These are phyloP conservation scores for Troilus luridus DNA, from an alignment of 2,888 invertebrate species.

Conservation along the genomic window DNA sequence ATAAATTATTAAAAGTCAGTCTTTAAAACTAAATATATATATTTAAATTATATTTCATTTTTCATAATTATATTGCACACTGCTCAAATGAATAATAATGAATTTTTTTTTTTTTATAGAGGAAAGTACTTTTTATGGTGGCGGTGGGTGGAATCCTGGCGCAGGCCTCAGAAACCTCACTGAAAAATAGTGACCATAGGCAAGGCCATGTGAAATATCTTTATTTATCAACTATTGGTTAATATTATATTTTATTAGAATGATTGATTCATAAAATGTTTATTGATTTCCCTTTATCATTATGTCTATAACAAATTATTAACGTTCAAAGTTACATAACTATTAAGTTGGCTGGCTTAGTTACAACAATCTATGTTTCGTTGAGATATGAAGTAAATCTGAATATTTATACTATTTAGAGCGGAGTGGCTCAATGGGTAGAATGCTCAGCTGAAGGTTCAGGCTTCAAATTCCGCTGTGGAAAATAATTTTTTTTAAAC, in stretches of 20 bases:
- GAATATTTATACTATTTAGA: neutral
- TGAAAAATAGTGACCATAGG: neutral
- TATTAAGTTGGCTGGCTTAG: neutral
- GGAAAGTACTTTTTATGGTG: conserved; percentile 64
- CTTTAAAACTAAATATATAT: too few species aligned
- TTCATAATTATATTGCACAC: too few species aligned
- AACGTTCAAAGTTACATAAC: neutral
- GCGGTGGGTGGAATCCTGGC: conserved; percentile 59
- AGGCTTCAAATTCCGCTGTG: too few species aligned
- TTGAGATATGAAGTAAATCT: neutral
- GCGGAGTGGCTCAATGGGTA: too few species aligned
- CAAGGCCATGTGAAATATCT: neutral
- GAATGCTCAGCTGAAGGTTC: too few species aligned
- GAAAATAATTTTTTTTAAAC: too few species aligned
- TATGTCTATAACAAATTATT: neutral
- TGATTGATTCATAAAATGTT: neutral
- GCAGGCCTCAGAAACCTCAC: conserved; percentile 21
- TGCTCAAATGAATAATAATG: too few species aligned
- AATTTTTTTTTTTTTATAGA: conserved; percentile 53
- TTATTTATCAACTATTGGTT: neutral
- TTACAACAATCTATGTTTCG: neutral
- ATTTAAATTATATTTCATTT: too few species aligned
- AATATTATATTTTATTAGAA: neutral
- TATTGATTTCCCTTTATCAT: neutral
- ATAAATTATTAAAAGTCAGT: too few species aligned